Base-by-base conservation (phyloP, 2,888 invertebrate species). In the Lottia scabra region DNA sequence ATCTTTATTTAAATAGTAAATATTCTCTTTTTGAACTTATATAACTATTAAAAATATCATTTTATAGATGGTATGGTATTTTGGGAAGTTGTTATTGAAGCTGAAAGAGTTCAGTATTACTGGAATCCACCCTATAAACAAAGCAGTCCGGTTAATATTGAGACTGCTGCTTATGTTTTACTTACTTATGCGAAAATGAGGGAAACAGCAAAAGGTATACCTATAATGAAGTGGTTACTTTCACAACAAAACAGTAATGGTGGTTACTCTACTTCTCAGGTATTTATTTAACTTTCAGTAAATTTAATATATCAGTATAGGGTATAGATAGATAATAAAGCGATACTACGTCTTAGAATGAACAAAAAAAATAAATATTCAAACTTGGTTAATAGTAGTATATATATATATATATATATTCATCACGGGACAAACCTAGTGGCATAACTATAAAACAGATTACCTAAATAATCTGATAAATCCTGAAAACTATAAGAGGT, bases 221-320 rank as follows among this genome's bases (percentile, higher is more conserved):
- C 83, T 8, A 82, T 89, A 68, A 84, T 87, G 80, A 85, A 85
- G 75, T 90, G 89, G 89, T 73, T 90, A n/a, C 82, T 86, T 10
- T 72, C 82, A 6, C 87, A 88, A 77, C 78, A 86, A 63, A 87
- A 88, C 66, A 82, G 86, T 5, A 78, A 84, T 63, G 90, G 90
- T 16, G 87, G 89, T 15, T 90, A 88, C 77, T 73, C 82, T 16
- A 88, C 89, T 19, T 89, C 90, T 56, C 90, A 90, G 85, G 89
- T 89, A 72, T 12, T 62, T 63, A 38, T 38, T 6, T 6, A 30
- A 30, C 30, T 2, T 30, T 4, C 30, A 30, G 30, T 30, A 30
- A 30, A 30, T 30, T 30, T 30, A 30, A 4, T 30, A 30, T 30
- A 30, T 30, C 30, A 4, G 5, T 4, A 30, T 30, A 4, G 2